Evolutionary conservation across 2,797 vertebrate species (phyloP).

Genomic region (Corythornis leucogaster): DNA sequence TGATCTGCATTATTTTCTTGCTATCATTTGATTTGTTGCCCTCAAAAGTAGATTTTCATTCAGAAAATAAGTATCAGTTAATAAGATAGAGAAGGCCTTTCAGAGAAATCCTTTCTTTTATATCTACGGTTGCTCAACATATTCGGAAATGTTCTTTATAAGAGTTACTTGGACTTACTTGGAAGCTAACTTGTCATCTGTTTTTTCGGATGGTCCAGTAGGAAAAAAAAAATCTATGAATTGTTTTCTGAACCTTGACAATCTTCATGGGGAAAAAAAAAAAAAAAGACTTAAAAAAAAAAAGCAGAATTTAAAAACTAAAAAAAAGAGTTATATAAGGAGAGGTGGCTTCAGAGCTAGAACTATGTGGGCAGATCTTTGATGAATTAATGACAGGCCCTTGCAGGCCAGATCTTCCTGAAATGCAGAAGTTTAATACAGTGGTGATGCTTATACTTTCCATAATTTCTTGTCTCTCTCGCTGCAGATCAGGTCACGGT

Average conservation of each 20-base stretch:
- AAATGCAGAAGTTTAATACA: neutral
- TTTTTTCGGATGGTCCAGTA: neutral
- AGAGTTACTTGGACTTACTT: neutral
- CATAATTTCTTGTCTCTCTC: neutral
- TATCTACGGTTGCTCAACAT: neutral
- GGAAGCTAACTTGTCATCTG: neutral
- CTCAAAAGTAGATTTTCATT: neutral
- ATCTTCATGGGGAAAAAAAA: no score
- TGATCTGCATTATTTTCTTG: accelerated
- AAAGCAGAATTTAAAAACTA: neutral
- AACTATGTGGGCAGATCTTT: neutral
- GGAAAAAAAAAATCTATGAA: neutral
- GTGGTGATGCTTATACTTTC: neutral
- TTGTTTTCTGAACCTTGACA: neutral
- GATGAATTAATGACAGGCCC: neutral
- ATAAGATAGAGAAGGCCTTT: neutral
- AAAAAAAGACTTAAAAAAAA: neutral
- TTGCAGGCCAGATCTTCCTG: neutral
- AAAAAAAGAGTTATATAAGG: neutral
- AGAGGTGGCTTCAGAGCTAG: neutral
- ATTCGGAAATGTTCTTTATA: neutral
- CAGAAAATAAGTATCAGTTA: neutral
- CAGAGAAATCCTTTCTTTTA: neutral
- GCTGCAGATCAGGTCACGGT: conserved; percentile 86
- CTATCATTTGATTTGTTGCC: neutral